phyloP scores from a whole-genome alignment of 2,888 invertebrate genomes.

The Camponotus fellah region DNA sequence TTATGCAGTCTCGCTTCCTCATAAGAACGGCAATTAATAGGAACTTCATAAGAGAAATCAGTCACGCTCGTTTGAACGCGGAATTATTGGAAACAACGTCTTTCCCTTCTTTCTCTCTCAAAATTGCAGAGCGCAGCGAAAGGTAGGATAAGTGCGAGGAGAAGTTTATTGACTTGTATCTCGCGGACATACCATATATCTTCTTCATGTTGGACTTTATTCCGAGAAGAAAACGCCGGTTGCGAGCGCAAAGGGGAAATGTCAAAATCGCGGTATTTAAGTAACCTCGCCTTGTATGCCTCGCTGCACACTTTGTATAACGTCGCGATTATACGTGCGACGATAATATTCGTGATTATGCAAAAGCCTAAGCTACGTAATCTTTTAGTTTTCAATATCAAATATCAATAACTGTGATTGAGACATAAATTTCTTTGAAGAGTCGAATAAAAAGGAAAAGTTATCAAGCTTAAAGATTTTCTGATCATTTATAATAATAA shows the following conservation, averaged over 20 bases:
- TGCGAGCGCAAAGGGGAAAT: slow-evolving; percentile 63
- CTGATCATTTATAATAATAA: background rate
- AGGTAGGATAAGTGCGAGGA: slow-evolving; percentile 48
- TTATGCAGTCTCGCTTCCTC: background rate
- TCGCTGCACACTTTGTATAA: slow-evolving; percentile 1
- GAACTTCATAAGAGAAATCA: slow-evolving; percentile 61
- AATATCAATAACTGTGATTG: background rate
- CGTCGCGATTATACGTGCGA: background rate
- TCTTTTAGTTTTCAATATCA: background rate
- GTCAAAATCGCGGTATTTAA: slow-evolving; percentile 65
- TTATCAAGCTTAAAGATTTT: background rate
- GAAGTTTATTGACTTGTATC: slow-evolving; percentile 58
- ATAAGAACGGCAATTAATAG: slow-evolving; percentile 26
- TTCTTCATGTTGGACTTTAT: slow-evolving; percentile 35
- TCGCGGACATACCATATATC: slow-evolving; percentile 31
- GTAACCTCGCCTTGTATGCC: slow-evolving; percentile 24
- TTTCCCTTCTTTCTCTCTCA: slow-evolving; percentile 44
- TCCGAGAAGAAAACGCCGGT: slow-evolving; percentile 51
- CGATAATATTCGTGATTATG: background rate
- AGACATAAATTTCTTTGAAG: background rate
- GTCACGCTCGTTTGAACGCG: slow-evolving; percentile 59
- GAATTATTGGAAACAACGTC: slow-evolving; percentile 59
- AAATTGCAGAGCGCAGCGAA: slow-evolving; percentile 46
- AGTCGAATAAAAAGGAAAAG: background rate
- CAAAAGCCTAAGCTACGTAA: background rate